Percentiles rank a stretch among this genome's conserved stretches.
Evolutionary conservation across 2,888 invertebrate species (phyloP).

Genomic region (Noctua comes): DNA sequence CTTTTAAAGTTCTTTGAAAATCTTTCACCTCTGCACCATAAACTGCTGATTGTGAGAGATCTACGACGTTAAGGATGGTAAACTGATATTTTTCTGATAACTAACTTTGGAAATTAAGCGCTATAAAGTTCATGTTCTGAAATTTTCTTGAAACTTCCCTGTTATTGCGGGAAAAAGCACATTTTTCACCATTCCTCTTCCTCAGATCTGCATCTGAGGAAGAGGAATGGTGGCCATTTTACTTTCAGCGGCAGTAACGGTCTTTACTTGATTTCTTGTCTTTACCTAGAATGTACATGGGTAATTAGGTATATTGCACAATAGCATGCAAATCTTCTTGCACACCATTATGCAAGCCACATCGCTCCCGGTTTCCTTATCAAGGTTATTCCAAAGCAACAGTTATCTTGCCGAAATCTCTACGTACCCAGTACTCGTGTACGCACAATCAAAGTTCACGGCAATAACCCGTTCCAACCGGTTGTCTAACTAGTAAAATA

Average conservation of each 20-base stretch:
- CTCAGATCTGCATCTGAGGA: neutral
- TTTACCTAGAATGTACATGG: neutral
- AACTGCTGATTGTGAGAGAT: too few relatives aligned
- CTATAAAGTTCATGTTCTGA: too few relatives aligned
- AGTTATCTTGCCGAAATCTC: constrained; percentile 5
- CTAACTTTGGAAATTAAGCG: too few relatives aligned
- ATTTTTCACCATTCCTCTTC: neutral
- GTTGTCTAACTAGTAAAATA: constrained; percentile 56
- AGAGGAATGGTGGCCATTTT: too few relatives aligned
- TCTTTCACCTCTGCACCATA: too few relatives aligned
- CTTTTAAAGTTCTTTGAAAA: too few relatives aligned
- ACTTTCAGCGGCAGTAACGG: neutral
- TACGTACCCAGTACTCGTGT: constrained; percentile 14
- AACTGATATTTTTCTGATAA: too few relatives aligned
- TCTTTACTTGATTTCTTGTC: neutral
- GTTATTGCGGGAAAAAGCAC: neutral
- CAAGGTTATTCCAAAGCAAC: neutral
- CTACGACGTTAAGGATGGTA: too few relatives aligned
- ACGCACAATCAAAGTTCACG: constrained; percentile 56
- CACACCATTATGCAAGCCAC: neutral
- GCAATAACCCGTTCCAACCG: constrained; percentile 44
- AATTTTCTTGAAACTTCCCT: too few relatives aligned
- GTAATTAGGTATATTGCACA: neutral
- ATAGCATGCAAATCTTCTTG: constrained; percentile 1
- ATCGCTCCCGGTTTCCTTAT: neutral